A percentile compares a stretch with the other conserved stretches of the same genome.
phyloP scores from a whole-genome alignment of 2,888 invertebrate species.

The Archips xylosteana region DNA sequence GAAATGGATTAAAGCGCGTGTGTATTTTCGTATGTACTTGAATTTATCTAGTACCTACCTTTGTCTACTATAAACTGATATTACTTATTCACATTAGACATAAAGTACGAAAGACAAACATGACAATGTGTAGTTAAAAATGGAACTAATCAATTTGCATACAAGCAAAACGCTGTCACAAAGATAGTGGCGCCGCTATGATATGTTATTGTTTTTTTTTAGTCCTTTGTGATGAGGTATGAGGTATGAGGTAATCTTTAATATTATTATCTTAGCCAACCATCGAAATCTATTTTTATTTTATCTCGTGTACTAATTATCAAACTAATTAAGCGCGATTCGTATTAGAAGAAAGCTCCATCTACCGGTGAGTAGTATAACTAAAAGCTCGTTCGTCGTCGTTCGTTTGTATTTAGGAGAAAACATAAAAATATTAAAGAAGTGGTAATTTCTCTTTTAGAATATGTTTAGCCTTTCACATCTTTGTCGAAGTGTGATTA shows the following conservation, averaged over 20 bases:
- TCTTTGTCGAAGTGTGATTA: too few relatives aligned
- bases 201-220: neutral
- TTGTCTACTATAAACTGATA: too few relatives aligned
- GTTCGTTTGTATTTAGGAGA: too few relatives aligned
- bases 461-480: too few relatives aligned
- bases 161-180: neutral
- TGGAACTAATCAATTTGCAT: neutral
- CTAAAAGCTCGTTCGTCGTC: neutral
- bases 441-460: too few relatives aligned
- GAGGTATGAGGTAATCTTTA: neutral
- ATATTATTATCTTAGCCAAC: neutral
- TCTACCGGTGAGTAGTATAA: conserved; percentile 45
- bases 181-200: neutral
- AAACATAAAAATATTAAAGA: too few relatives aligned
- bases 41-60: too few relatives aligned
- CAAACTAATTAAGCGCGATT: neutral
- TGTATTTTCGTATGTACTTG: too few relatives aligned
- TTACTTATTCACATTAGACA: too few relatives aligned
- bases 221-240: neutral
- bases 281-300: neutral
- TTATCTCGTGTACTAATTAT: neutral
- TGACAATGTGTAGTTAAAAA: neutral
- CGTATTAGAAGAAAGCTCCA: conserved; percentile 32
- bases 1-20: too few relatives aligned
- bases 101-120: too few relatives aligned